Percentiles rank a stretch among this genome's conserved stretches.
Conservation (phyloP, 2,797 vertebrate genomes). For the Mus spretus region DNA sequence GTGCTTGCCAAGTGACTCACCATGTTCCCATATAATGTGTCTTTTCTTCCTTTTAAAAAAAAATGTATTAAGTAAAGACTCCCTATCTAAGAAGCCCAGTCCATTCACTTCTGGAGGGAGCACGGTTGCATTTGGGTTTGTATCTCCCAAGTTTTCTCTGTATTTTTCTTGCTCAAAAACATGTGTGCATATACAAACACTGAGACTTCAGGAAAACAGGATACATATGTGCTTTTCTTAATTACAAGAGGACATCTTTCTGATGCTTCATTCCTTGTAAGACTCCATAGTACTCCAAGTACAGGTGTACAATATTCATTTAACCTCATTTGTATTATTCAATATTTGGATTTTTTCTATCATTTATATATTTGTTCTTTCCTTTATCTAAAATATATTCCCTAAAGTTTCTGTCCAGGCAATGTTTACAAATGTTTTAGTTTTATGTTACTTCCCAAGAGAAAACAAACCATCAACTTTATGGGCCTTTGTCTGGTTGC, state of each 20-base stretch:
- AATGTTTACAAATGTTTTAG: conserved; percentile 12
- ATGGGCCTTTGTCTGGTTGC: not conserved
- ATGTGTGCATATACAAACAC: not conserved
- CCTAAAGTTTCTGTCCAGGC: not conserved
- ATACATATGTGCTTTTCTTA: conserved; percentile 6
- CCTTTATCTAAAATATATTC: conserved; percentile 40
- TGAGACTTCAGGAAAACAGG: not conserved
- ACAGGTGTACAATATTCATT: not conserved
- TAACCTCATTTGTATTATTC: not conserved
- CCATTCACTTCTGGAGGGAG: conserved; percentile 1
- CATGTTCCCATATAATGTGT: not conserved
- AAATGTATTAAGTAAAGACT: conserved; percentile 52
- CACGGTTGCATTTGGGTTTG: conserved; percentile 3
- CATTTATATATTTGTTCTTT: conserved; percentile 16
- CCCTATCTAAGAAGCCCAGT: not conserved
- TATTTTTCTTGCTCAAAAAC: not conserved
- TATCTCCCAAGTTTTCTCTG: not conserved
- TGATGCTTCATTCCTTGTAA: conserved; percentile 4
- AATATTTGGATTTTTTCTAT: conserved; percentile 53
- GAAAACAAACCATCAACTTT: conserved; percentile 14
- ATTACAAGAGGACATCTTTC: not conserved
- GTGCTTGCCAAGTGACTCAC: conserved; percentile 32
- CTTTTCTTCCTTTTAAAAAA: conserved; percentile 38
- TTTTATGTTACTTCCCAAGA: conserved; percentile 11
- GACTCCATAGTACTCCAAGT: not conserved